Evolutionary conservation across 92 coral and sea anemone species (phyloP), one percentile per base, ranked within the genome.

Genomic region (Galaxea fascicularis): DNA sequence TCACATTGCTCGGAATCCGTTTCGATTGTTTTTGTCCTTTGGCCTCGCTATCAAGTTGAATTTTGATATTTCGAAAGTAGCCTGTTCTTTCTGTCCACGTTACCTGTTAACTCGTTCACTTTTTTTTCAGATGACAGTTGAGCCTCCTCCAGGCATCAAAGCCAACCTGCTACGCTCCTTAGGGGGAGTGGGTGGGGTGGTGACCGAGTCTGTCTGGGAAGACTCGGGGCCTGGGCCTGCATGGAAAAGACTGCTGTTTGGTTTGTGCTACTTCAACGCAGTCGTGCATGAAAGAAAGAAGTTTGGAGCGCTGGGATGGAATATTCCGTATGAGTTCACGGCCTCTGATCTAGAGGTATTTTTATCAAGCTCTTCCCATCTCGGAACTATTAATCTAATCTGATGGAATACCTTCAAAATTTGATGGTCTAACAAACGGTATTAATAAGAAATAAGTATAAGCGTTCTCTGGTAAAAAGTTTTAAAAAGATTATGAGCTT

Each of bases 301-400:
- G 79, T 96, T 95, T 58, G 95, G 95, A 30, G 94, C 99, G 31
- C 79, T 96, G 71, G 99, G 99, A 18, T 96, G 99, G 99, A 96
- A 96, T 77, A 95, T 94, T 62, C 97, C 98, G 66, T 96, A 96
- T 78, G 98, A 95, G 77, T 96, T 96, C 77, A 84, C 99, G 0
- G 83, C 96, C 51, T 90, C 99, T 20, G 99, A 96, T 78, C 87
- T 96, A 24, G 99, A 96, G 99, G 99, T 96, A 78, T 54, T 51
- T 46, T 3, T n/a, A 26, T 4, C 80, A 35, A 15, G 27, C 62
- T 20, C 74, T 7, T 45, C 41, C 51, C 8, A 28, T 65, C 6
- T 35, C 41, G 41, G 41, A 2, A 2, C 6, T 35, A 35, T 35
- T 6, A 35, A 6, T 35, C 41, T 6, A 35, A 6, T 35, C 41